Conservation (phyloP, 2,888 invertebrate species). For the Lycia hirtaria region DNA sequence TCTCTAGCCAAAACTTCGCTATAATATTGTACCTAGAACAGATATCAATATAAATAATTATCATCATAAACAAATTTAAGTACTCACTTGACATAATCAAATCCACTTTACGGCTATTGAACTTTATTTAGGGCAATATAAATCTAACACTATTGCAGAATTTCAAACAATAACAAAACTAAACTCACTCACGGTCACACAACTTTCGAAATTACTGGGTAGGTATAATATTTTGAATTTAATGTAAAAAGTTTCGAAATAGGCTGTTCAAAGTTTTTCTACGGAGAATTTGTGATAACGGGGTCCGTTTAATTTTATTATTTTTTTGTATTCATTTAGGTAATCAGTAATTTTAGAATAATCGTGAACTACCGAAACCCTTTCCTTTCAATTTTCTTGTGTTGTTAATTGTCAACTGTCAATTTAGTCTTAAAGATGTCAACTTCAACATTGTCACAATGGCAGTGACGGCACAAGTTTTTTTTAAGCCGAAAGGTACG, state of each 20-base stretch:
- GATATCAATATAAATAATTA: neutral
- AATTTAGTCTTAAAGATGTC: no score
- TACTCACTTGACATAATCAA: conserved; percentile 47
- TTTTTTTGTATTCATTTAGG: no score
- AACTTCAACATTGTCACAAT: no score
- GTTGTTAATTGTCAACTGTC: no score
- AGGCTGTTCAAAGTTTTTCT: neutral
- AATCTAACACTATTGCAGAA: conserved; percentile 45
- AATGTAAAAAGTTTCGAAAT: neutral
- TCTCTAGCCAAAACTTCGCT: neutral
- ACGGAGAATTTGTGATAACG: neutral
- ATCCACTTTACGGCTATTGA: conserved; percentile 56
- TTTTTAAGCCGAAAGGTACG: no score
- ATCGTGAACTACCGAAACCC: no score
- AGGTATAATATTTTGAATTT: neutral
- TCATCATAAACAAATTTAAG: conserved; percentile 8
- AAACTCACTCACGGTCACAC: conserved; percentile 30
- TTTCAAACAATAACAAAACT: conserved; percentile 46
- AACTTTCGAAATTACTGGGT: conserved; percentile 10
- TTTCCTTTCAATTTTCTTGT: neutral
- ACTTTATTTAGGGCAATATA: conserved; percentile 65
- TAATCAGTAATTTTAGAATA: no score
- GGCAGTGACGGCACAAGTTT: no score
- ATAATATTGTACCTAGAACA: neutral
- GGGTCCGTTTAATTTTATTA: neutral